Evolutionary conservation across 2,113 vertebrate species (phyloP), one percentile per base, ranked within the genome.

Genomic region (Channa maculata): DNA sequence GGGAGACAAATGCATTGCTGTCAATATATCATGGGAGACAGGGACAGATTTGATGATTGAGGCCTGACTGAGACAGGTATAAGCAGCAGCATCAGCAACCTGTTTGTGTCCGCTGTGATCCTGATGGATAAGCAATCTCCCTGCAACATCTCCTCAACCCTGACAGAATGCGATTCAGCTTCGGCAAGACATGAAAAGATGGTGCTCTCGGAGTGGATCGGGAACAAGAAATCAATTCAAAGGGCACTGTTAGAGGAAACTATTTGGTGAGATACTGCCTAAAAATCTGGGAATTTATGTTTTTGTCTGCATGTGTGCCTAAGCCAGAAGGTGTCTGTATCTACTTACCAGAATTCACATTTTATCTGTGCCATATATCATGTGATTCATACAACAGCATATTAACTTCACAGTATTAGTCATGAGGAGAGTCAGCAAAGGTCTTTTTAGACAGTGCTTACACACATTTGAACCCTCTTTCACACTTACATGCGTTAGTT

Each of bases 41-140:
- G 90, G 86, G 81, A 65, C 84, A 83, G 84, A 89, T 93, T 89
- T 86, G 90, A 92, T 74, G 82, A 86, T 83, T 33, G 79, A 71
- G 84, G 85, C 80, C 78, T 66, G 86, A 90, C 73, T 52, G 85
- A 89, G 85, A 89, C 76, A 71, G 55, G 81, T 87, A 90, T 86
- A 90, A 91, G 88, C 79, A 80, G 86, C 86, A 77, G 90, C 89
- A 91, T 92, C 89, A 92, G 90, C 91, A 91, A 89, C 88, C 88
- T 88, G 90, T 91, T 92, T 86, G 87, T 90, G 89, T 90, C 86
- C 70, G 77, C 79, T 13, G 75, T 60, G 82, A 91, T 91, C 77
- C 75, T 89, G 88, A 91, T 80, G 68, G 89, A 93, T 90, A 91
- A 90, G 91, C 90, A 91, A 92, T 91, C 88, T 88, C 87, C 82